These are phyloP conservation scores for Drosophila lacertosa DNA, from an alignment of 1,140 invertebrate genomes.

Conservation along the genomic window DNA sequence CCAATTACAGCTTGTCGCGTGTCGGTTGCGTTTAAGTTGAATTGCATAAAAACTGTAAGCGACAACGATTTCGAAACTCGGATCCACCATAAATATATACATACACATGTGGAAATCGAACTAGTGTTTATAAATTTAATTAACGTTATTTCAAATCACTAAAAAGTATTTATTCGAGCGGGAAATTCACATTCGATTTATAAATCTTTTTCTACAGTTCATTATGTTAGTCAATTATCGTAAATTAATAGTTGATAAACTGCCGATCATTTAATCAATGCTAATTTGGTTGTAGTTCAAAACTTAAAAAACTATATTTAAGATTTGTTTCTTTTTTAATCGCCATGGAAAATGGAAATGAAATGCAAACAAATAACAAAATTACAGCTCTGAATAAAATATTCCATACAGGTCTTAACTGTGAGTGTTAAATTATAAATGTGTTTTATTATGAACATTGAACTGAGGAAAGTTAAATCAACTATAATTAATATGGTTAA, in stretches of 20 bases:
- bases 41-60: background rate
- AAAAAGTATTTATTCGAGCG: no score
- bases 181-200: background rate
- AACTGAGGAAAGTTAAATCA: no score
- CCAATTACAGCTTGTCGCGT: slow-evolving; percentile 48
- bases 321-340: background rate
- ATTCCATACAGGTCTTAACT: slow-evolving; percentile 18
- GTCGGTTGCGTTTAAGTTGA: slow-evolving; percentile 35
- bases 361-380: slow-evolving; percentile 14
- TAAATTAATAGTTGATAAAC: slow-evolving; percentile 18
- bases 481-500: no score
- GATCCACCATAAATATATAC: background rate
- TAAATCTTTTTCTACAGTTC: background rate
- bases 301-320: background rate
- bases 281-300: slow-evolving; percentile 11
- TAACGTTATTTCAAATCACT: no score
- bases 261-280: slow-evolving; percentile 13
- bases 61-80: slow-evolving; percentile 16
- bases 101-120: background rate
- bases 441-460: background rate
- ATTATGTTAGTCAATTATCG: background rate
- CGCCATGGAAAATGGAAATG: slow-evolving; percentile 6
- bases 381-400: background rate
- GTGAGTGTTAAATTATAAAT: slow-evolving; percentile 8
- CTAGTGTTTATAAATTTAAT: background rate